phyloP scores from a whole-genome alignment of 2,797 vertebrate genomes.

The Aselliscus stoliczkanus region DNA sequence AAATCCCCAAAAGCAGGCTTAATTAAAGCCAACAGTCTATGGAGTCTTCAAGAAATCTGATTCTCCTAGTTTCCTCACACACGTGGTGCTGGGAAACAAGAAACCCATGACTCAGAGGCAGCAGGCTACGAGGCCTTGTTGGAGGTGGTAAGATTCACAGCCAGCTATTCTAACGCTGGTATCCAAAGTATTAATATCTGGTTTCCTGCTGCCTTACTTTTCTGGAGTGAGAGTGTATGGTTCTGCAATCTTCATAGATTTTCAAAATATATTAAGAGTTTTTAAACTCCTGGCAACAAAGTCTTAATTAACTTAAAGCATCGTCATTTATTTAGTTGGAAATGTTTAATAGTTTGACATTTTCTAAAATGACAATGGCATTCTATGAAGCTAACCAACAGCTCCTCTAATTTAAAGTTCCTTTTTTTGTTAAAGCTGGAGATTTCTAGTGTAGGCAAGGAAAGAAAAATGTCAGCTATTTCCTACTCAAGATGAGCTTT shows the following conservation, averaged over 20 bases:
- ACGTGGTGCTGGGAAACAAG: constrained; percentile 33
- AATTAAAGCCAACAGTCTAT: constrained; percentile 73
- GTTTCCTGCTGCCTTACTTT: background rate
- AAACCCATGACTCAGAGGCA: constrained; percentile 12
- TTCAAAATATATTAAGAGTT: background rate
- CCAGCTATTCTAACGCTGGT: background rate
- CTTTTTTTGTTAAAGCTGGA: background rate
- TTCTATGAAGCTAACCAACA: background rate
- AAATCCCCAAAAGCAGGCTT: constrained; percentile 80
- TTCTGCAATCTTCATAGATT: background rate
- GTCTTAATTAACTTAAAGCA: background rate
- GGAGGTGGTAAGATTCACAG: background rate
- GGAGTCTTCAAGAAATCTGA: constrained; percentile 37
- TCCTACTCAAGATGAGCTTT: background rate
- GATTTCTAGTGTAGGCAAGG: background rate
- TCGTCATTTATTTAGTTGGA: background rate
- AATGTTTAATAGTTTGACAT: background rate
- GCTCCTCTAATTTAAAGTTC: background rate
- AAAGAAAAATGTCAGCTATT: background rate
- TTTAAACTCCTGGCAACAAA: background rate
- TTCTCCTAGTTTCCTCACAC: constrained; percentile 53
- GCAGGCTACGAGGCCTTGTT: background rate
- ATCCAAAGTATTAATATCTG: background rate
- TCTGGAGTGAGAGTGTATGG: background rate
- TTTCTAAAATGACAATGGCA: background rate